phyloP scores from a whole-genome alignment of 2,888 invertebrate genomes.

The Yponomeuta malinellus region DNA sequence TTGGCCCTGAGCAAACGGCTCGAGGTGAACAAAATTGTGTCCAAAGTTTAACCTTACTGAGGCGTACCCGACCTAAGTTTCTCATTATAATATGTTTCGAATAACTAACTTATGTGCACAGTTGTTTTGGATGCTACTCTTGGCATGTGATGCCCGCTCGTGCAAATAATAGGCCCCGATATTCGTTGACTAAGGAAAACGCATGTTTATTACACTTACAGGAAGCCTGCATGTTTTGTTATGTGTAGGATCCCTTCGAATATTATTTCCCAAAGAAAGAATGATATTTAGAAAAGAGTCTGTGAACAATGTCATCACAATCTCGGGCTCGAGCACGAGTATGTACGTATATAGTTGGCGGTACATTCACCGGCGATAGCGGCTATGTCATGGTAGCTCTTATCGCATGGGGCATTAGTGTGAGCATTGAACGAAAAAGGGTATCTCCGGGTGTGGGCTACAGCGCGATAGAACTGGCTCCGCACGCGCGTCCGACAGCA shows the following conservation, averaged over 20 bases:
- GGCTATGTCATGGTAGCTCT: too few relatives aligned
- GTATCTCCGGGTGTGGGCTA: too few relatives aligned
- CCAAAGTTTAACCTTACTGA: slow-evolving; percentile 32
- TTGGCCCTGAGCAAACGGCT: slow-evolving; percentile 59
- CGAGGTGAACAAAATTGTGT: slow-evolving; percentile 59
- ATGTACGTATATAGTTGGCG: neutral
- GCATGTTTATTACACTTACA: neutral
- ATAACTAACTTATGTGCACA: slow-evolving; percentile 23
- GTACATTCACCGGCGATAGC: neutral
- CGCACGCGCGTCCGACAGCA: neutral
- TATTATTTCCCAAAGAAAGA: neutral
- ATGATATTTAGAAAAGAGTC: neutral
- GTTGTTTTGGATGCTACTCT: neutral
- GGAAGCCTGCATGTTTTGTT: neutral
- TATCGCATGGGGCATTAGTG: too few relatives aligned
- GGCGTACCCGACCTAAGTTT: neutral
- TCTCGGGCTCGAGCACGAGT: neutral
- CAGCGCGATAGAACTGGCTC: neutral
- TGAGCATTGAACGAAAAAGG: too few relatives aligned
- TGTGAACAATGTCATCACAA: neutral
- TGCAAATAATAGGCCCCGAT: neutral
- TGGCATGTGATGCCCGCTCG: neutral
- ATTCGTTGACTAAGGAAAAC: neutral
- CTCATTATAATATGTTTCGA: slow-evolving; percentile 19
- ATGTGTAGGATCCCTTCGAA: neutral